Percentiles rank a stretch among this genome's conserved stretches.
Conservation (phyloP, 1,140 invertebrate genomes). For the Listronotus bonariensis region DNA sequence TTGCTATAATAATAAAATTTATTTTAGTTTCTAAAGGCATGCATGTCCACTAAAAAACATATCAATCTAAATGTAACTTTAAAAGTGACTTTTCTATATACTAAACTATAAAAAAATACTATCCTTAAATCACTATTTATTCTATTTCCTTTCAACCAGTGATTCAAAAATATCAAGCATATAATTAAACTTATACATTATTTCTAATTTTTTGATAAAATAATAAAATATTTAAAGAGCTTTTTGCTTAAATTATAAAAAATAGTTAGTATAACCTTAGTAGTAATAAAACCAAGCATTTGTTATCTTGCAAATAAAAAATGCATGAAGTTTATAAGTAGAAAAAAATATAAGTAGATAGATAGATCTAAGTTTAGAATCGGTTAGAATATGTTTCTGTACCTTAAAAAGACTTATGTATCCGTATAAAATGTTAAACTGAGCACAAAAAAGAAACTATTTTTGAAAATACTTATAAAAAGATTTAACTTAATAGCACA, state of each 20-base stretch:
- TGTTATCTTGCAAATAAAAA: slow-evolving; percentile 52
- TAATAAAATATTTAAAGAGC: slow-evolving; percentile 1
- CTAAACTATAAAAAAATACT: neutral
- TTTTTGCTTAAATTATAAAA: slow-evolving; percentile 28
- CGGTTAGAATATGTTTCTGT: slow-evolving; percentile 41
- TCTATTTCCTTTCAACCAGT: slow-evolving; percentile 19
- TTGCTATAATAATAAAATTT: too few relatives aligned
- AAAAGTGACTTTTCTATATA: neutral
- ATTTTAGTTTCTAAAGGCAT: slow-evolving; percentile 11
- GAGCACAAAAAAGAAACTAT: slow-evolving; percentile 10
- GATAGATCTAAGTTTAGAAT: slow-evolving; percentile 39
- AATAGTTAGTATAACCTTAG: slow-evolving; percentile 18
- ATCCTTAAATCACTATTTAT: slow-evolving; percentile 21
- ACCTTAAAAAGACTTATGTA: slow-evolving; percentile 44
- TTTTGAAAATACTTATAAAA: neutral
- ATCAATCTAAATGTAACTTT: slow-evolving; percentile 26
- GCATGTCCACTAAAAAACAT: slow-evolving; percentile 34
- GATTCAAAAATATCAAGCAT: slow-evolving; percentile 10
- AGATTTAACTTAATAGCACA: slow-evolving; percentile 13
- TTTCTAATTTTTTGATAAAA: slow-evolving; percentile 11
- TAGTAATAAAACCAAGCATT: slow-evolving; percentile 44
- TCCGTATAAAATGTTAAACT: slow-evolving; percentile 34
- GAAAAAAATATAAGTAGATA: slow-evolving; percentile 27
- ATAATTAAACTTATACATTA: slow-evolving; percentile 8
- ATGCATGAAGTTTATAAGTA: slow-evolving; percentile 46